phyloP scores from a whole-genome alignment of 2,113 vertebrate species.

The Tenebrosternarchus preto region DNA sequence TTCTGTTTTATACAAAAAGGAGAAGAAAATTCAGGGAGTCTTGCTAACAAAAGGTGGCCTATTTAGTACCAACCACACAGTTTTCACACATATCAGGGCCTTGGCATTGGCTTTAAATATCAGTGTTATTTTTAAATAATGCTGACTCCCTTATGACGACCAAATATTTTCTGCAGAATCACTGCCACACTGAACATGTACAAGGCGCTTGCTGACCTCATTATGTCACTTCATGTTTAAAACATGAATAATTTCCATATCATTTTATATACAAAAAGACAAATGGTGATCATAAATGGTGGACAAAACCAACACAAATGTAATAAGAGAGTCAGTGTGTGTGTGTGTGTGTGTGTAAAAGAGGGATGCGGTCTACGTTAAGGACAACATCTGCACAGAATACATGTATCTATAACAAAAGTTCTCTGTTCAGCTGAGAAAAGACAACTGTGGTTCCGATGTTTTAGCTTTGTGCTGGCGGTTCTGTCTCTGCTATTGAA shows the following conservation, averaged over 20 bases:
- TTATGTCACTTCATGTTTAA: constrained; percentile 53
- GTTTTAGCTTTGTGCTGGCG: constrained; percentile 68
- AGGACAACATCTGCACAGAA: constrained; percentile 40
- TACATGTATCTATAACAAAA: constrained; percentile 27
- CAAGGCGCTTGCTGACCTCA: constrained; percentile 41
- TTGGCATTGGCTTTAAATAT: constrained; percentile 40
- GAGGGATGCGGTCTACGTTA: constrained; percentile 28
- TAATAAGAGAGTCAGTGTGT: constrained; percentile 25
- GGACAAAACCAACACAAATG: constrained; percentile 54
- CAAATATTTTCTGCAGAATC: constrained; percentile 22
- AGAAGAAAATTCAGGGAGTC: constrained; percentile 54
- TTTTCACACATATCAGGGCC: constrained; percentile 60
- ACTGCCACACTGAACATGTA: constrained; percentile 13
- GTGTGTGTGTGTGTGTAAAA: constrained; percentile 34
- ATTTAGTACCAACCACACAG: constrained; percentile 54
- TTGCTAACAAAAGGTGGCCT: constrained; percentile 58
- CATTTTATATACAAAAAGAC: constrained; percentile 61
- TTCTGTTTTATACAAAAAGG: constrained; percentile 53
- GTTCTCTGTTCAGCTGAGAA: constrained; percentile 41
- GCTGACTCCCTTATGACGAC: background rate
- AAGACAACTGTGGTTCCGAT: constrained; percentile 41
- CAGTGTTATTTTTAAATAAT: constrained; percentile 36
- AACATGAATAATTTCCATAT: constrained; percentile 60
- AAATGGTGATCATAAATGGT: constrained; percentile 60
- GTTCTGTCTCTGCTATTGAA: constrained; percentile 63